Conservation (phyloP, 2,113 vertebrate genomes). For the Pygoscelis antarcticus region DNA sequence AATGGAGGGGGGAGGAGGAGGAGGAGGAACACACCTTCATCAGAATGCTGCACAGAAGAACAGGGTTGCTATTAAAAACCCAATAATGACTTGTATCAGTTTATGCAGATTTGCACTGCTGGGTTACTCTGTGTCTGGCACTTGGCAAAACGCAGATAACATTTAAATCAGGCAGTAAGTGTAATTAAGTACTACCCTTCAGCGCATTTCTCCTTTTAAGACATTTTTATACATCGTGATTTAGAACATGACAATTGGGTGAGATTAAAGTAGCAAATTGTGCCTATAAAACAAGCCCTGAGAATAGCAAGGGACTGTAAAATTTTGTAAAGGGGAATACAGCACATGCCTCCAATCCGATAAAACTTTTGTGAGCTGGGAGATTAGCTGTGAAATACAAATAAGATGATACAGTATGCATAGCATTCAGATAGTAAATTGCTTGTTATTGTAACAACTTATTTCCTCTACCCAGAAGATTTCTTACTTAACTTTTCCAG, state of each 20-base stretch:
- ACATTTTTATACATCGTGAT: conserved; percentile 78
- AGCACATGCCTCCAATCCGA: conserved; percentile 73
- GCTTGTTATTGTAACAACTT: conserved; percentile 68
- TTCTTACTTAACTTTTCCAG: conserved; percentile 20
- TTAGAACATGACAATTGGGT: conserved; percentile 81
- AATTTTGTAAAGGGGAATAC: conserved; percentile 78
- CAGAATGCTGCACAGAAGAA: conserved; percentile 24
- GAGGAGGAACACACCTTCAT: conserved; percentile 15
- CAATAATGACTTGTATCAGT: conserved; percentile 70
- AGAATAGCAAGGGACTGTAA: conserved; percentile 77
- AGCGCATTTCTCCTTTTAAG: conserved; percentile 73
- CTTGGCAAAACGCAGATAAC: conserved; percentile 70
- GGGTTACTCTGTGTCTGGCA: conserved; percentile 43
- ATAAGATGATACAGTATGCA: conserved; percentile 67
- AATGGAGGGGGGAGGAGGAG: background rate
- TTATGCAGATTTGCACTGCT: conserved; percentile 71
- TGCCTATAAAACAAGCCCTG: conserved; percentile 78
- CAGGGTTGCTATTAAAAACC: conserved; percentile 54
- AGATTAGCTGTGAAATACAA: conserved; percentile 79
- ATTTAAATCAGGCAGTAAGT: conserved; percentile 79
- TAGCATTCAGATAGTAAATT: conserved; percentile 60
- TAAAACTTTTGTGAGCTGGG: conserved; percentile 78
- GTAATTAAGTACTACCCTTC: conserved; percentile 81
- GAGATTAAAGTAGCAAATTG: conserved; percentile 82
- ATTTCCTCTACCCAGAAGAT: conserved; percentile 48